These are phyloP conservation scores for Echeneis naucrates DNA, from an alignment of 2,797 vertebrate genomes.

Conservation along the genomic window DNA sequence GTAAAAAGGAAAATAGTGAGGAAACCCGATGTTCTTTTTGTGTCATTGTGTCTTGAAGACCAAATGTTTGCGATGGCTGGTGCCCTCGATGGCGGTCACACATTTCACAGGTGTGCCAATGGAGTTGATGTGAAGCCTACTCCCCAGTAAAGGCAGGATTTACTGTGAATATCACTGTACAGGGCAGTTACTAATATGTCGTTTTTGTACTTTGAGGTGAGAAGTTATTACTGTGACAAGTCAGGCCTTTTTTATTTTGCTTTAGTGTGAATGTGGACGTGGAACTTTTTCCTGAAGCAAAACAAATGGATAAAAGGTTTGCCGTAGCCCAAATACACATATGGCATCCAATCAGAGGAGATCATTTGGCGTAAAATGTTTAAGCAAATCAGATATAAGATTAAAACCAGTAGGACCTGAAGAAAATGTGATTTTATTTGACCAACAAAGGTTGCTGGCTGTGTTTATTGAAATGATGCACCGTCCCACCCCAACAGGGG, in stretches of 20 bases:
- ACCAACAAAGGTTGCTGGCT: background rate
- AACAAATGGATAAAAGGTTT: background rate
- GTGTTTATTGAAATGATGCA: background rate
- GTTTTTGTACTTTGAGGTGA: slow-evolving; percentile 37
- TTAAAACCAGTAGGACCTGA: background rate
- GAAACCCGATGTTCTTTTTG: slow-evolving; percentile 32
- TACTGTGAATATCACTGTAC: slow-evolving; percentile 17
- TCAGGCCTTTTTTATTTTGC: background rate
- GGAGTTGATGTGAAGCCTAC: slow-evolving; percentile 34
- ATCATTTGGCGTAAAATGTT: background rate
- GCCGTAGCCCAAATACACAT: background rate
- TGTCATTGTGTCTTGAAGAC: slow-evolving; percentile 49
- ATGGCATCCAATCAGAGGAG: background rate
- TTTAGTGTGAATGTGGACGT: background rate
- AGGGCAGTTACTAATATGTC: slow-evolving; percentile 37
- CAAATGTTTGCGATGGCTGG: slow-evolving; percentile 53
- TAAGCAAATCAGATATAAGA: no score
- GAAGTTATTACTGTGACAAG: slow-evolving; percentile 30
- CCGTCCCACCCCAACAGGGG: background rate
- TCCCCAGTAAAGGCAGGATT: slow-evolving; percentile 38
- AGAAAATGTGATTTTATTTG: background rate
- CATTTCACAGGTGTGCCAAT: slow-evolving; percentile 50
- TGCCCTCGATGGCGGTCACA: slow-evolving; percentile 40
- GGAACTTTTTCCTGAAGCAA: background rate
- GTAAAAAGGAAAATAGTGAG: slow-evolving; percentile 45